Base-by-base conservation (phyloP, 2,797 vertebrate genomes). In the Pyrocephalus nanus region DNA sequence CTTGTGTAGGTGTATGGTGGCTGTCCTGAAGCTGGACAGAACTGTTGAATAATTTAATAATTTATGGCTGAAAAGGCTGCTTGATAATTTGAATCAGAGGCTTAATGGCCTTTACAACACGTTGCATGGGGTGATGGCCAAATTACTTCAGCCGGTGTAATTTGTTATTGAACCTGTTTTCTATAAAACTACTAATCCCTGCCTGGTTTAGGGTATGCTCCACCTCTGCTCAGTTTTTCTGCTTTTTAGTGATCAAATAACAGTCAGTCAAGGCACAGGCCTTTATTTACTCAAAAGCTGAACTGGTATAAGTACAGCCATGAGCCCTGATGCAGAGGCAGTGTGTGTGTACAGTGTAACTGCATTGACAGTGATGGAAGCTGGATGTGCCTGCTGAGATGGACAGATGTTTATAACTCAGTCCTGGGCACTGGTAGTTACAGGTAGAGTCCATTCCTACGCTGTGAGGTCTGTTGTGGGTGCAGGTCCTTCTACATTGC, bases 141-240 rank as follows among this genome's bases (percentile, higher is more conserved):
- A 86, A 72, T 95, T 70, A 54, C 70, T 93, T 96, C 76, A 93
- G 71, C 40, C 14, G 27, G 9, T 22, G 36, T 62, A 58, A 80
- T 76, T 88, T 95, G 40, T 86, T 92, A 88, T 79, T 73, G 22
- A 93, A 95, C 45, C 40, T 90, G 34, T 65, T 88, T 38, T 88
- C 51, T 71, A 18, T 50, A 20, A 92, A 93, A 93, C 40, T 0
- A 0, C 61, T 61, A 48, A 86, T 66, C 40, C 19, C 12, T 81
- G 58, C 30, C 43, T 86, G 19, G 43, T 70, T 87, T 70, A 34
- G 55, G 26, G 17, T 62, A 15, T 72, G 22, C 15, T 62, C 21
- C 23, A 69, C 20, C 27, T 58, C 82, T 82, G 62, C 50, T 66
- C 16, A 19, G 26, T 48, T 77, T 53, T 82, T 66, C 22, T 69